Base-by-base conservation (phyloP, 2,113 vertebrate genomes). In the Chaetops frenatus region DNA sequence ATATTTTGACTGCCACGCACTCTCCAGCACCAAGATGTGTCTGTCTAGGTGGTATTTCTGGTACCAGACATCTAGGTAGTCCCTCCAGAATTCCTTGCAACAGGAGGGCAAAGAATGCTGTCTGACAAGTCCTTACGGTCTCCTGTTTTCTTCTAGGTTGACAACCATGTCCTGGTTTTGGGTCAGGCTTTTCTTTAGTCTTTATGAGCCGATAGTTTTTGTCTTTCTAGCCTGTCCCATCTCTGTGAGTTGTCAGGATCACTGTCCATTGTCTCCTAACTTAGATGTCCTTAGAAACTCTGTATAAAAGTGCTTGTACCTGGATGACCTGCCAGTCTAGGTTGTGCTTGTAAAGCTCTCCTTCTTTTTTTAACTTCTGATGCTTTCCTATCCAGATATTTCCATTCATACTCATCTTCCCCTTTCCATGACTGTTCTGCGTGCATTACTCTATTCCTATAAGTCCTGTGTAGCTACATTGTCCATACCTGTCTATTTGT, bases 311-410 rank as follows among this genome's bases (percentile, higher is more conserved):
- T 78, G 40, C 54, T 84, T 14, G 35, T 73, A 38, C 31, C 14
- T 60, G 62, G 44, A 33, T 67, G 20, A 82, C 10, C 19, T 60
- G 21, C n/a, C 56, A 60, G 33, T 64, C 29, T 83, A 64, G 18
- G 5, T 70, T 50, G 31, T 1, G 4, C 51, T 81, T 0, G 0
- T 42, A 70, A 87, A 74, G 13, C 35, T 42, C 7, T 81, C 31
- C 31, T 40, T 28, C 14, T 24, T 61, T 71, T 47, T 23, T 28
- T 18, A 31, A 28, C 21, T 81, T 57, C n/a, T 84, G 54, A 31
- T 87, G 33, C 14, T 84, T 84, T 19, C 12, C 13, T 19, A 13
- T 70, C 18, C n/a, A 28, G 13, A 45, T 71, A 67, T 33, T 88
- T 14, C 35, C 12, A 48, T 86, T 90, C 36, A 58, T 62, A 66